Conservation (phyloP, 1,140 invertebrate genomes). For the Drosophila tsacasi region DNA sequence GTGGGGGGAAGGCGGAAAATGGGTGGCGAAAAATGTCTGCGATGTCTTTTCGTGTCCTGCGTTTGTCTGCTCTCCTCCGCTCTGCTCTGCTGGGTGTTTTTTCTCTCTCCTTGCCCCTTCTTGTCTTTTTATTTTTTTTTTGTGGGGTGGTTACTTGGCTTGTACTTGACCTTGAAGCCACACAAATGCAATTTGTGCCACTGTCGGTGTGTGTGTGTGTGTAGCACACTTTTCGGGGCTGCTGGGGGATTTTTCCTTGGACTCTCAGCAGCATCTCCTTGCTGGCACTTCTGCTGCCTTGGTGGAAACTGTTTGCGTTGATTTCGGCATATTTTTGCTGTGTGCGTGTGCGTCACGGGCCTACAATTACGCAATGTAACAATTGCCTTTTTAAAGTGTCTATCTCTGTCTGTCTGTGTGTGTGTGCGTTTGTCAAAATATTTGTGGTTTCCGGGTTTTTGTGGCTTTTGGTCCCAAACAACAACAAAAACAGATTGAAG, state of each 20-base stretch:
- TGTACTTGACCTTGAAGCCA: constrained; percentile 80
- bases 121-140: constrained; percentile 10
- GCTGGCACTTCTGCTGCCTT: constrained; percentile 67
- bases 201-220: constrained; percentile 2
- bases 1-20: not conserved
- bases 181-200: constrained; percentile 33
- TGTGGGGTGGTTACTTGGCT: constrained; percentile 61
- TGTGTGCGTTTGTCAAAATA: constrained; percentile 70
- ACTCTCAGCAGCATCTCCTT: constrained; percentile 41
- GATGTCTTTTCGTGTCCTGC: constrained; percentile 65
- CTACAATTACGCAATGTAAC: constrained; percentile 66
- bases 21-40: constrained; percentile 41
- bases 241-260: constrained; percentile 29
- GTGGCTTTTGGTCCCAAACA: constrained; percentile 48
- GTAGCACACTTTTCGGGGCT: constrained; percentile 38
- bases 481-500: constrained; percentile 44
- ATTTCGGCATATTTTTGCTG: constrained; percentile 80
- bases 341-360: constrained; percentile 65
- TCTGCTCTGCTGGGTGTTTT: constrained; percentile 40
- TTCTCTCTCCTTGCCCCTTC: constrained; percentile 1
- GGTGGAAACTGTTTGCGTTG: constrained; percentile 84
- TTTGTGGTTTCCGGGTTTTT: constrained; percentile 82
- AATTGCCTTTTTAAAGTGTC: constrained; percentile 21
- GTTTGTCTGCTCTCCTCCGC: constrained; percentile 37
- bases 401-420: not conserved